Base-by-base conservation (phyloP, 2,888 invertebrate species). In the Exephanes ischioxanthus region DNA sequence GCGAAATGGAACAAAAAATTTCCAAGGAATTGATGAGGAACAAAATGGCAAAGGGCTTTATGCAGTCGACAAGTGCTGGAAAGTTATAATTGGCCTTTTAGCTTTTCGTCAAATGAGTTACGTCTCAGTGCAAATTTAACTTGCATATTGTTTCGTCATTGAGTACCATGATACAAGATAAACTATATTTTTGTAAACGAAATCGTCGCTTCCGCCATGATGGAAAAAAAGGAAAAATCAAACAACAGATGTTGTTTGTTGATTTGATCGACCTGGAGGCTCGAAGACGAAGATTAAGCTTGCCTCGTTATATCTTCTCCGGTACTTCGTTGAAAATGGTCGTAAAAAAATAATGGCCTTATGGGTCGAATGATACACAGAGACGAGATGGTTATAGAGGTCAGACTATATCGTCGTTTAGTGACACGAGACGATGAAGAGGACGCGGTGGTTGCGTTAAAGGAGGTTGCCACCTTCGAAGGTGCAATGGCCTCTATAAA, bases 371-470 rank as follows among this genome's bases (percentile, higher is more conserved):
- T 51, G 48, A 30, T 63, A 45, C 48, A 9, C 7, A 58, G 48
- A 58, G 66, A 75, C 45, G 75, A 22, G 45, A 73, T 72, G 55
- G 55, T 55, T 33, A 55, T 73, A 41, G 72, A 26, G 80, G 30
- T 55, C n/a, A 63, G 9, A 63, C 30, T 63, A 48, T 66, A 68
- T 73, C 48, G 80, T 55, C 33, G 72, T 63, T 80, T 26, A 66
- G 51, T 22, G 37, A 37, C 19, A 45, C 68, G 58, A 37, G 75
- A 75, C 30, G 45, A 80, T 67, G 45, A 80, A 22, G 78, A 58
- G 63, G 67, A 51, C 41, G 16, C 45, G 41, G 61, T 45, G 33
- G 53, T 63, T 53, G 53, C 55, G 45, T 72, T 80, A 66, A 72
- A 73, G 41, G 53, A 72, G 72, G 71, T 41, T 66, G n/a, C 72